A percentile compares a stretch with the other conserved stretches of the same genome.
Conservation (phyloP, 2,113 vertebrate species). For the Hypanus sabinus region DNA sequence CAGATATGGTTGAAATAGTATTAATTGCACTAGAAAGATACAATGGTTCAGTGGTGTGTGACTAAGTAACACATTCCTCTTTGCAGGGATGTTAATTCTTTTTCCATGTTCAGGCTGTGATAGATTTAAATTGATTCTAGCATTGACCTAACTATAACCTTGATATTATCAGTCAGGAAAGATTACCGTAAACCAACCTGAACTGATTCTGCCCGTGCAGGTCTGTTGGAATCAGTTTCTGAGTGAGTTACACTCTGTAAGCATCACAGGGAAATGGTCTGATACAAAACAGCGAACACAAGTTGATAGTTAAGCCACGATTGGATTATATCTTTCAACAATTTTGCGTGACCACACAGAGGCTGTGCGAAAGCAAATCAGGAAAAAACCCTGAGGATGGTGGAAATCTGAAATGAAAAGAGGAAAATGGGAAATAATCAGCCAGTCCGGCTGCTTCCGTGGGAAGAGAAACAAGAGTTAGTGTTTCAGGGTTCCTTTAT, state of each 20-base stretch:
- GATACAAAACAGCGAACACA: background rate
- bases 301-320: background rate
- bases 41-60: background rate
- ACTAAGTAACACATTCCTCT: background rate
- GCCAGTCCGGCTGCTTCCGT: too few species aligned
- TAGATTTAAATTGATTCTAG: slow-evolving; percentile 18
- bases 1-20: too few species aligned
- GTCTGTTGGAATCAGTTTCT: slow-evolving; percentile 28
- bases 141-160: background rate
- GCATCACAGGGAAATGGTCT: too few species aligned
- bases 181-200: slow-evolving; percentile 23
- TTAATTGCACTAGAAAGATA: background rate
- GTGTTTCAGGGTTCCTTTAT: too few species aligned
- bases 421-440: too few species aligned
- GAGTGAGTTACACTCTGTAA: background rate
- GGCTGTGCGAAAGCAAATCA: background rate
- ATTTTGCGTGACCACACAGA: background rate
- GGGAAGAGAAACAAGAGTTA: too few species aligned
- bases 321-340: background rate
- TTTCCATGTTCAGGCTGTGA: background rate
- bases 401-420: too few species aligned
- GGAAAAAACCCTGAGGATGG: too few species aligned
- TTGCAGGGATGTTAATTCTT: background rate
- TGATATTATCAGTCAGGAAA: slow-evolving; percentile 23
- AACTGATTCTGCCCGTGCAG: background rate